Evolutionary conservation across 2,113 vertebrate species (phyloP).

Genomic region (Lampris megalopsis): DNA sequence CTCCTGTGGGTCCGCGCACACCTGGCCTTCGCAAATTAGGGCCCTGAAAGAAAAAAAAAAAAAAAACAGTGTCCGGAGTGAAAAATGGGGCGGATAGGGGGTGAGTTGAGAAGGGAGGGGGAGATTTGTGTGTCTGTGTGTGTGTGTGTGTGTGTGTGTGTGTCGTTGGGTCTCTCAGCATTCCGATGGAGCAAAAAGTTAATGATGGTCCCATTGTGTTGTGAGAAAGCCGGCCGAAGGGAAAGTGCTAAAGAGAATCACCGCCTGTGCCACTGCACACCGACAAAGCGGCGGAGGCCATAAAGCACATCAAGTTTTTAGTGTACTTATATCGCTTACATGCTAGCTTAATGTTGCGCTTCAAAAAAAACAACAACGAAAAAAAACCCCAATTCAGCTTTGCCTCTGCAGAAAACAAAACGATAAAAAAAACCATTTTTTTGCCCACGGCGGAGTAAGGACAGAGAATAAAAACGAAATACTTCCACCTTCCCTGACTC

Average conservation of each 20-base stretch:
- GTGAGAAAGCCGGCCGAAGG: constrained; percentile 65
- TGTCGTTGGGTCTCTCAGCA: constrained; percentile 73
- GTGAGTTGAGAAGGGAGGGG: constrained; percentile 23
- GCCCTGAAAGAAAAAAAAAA: too few species aligned
- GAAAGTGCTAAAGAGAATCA: constrained; percentile 75
- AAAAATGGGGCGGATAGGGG: constrained; percentile 62
- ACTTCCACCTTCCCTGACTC: too few species aligned
- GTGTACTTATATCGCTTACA: constrained; percentile 74
- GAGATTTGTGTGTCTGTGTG: too few species aligned
- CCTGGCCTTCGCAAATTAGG: constrained; percentile 84
- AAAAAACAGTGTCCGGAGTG: constrained; percentile 60
- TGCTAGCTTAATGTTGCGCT: constrained; percentile 37
- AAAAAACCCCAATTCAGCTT: too few species aligned
- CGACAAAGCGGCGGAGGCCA: constrained; percentile 70
- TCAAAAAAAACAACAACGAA: constrained; percentile 42
- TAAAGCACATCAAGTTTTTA: constrained; percentile 49
- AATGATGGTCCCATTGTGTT: constrained; percentile 80
- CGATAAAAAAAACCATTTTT: constrained; percentile 10
- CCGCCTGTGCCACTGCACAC: constrained; percentile 72
- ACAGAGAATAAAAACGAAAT: too few species aligned
- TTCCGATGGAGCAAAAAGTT: constrained; percentile 85
- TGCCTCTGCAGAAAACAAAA: constrained; percentile 10
- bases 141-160: too few species aligned
- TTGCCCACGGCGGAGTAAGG: constrained; percentile 22
- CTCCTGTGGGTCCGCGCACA: constrained; percentile 73